Conservation (phyloP, 2,888 invertebrate species). For the Axea sp. region DNA sequence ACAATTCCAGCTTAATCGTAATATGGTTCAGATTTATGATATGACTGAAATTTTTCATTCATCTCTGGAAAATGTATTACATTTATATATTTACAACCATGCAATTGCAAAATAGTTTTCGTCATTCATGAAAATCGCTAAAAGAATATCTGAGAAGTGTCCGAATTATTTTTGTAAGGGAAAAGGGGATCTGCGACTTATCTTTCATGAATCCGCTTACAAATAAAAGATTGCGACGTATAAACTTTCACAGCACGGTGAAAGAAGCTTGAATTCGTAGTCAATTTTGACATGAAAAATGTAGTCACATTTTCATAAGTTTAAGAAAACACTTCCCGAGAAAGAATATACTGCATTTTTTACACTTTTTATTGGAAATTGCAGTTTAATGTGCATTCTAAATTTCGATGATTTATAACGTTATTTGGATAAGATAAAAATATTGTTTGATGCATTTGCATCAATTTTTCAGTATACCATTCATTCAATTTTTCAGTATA, state of each 20-base stretch:
- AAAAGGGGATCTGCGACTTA: conserved; percentile 22
- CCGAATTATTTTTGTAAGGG: conserved; percentile 18
- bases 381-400: conserved; percentile 6
- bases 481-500: no score
- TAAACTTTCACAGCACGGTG: conserved; percentile 28
- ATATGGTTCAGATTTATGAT: conserved; percentile 1
- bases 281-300: conserved; percentile 53
- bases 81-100: conserved; percentile 15
- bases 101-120: conserved; percentile 12
- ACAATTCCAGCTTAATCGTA: conserved; percentile 5
- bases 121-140: conserved; percentile 29
- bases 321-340: conserved; percentile 26
- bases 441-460: conserved; percentile 1
- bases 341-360: conserved; percentile 23
- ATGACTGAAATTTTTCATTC: conserved; percentile 2
- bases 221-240: conserved; percentile 45
- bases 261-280: conserved; percentile 39
- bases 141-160: conserved; percentile 29
- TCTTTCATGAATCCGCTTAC: conserved; percentile 32
- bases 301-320: conserved; percentile 29
- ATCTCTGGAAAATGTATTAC: conserved; percentile 13
- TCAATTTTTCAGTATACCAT: conserved; percentile 4
- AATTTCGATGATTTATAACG: conserved; percentile 8
- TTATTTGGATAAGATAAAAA: conserved; percentile 3
- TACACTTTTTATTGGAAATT: conserved; percentile 17